Evolutionary conservation across 2,888 invertebrate species (phyloP).

Genomic region (Zaprionus bogoriensis): DNA sequence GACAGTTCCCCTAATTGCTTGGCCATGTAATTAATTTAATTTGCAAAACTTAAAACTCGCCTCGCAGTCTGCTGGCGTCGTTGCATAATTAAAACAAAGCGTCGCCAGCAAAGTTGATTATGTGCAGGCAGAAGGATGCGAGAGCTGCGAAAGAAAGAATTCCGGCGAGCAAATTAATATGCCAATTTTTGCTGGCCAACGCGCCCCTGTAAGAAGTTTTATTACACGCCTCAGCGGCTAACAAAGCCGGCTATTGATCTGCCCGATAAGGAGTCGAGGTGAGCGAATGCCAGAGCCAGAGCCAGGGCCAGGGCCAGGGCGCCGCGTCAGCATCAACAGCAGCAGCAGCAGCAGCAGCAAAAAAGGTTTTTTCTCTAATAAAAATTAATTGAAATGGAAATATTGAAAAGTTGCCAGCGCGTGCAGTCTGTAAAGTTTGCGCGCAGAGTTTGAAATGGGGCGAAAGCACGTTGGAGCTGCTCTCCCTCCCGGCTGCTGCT

Average conservation of each 20-base stretch:
- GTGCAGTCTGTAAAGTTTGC: conserved; percentile 52
- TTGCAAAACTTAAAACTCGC: conserved; percentile 59
- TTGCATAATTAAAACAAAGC: conserved; percentile 64
- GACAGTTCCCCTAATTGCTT: conserved; percentile 64
- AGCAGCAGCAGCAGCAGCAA: background rate
- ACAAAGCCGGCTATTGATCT: conserved; percentile 60
- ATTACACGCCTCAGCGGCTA: conserved; percentile 58
- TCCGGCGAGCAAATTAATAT: conserved; percentile 45
- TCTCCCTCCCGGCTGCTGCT: too few relatives aligned
- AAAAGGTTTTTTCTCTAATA: conserved; percentile 50
- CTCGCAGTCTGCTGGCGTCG: conserved; percentile 30
- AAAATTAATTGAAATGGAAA: conserved; percentile 61
- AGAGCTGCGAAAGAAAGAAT: conserved; percentile 16
- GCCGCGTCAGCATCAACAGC: too few relatives aligned
- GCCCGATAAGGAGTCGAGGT: conserved; percentile 20
- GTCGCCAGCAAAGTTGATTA: conserved; percentile 57
- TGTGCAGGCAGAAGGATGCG: conserved; percentile 22
- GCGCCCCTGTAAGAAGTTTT: conserved; percentile 31
- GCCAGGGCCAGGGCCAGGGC: too few relatives aligned
- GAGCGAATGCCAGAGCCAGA: conserved; percentile 7
- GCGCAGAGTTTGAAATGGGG: conserved; percentile 3
- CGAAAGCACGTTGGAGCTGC: too few relatives aligned
- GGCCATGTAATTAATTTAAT: conserved; percentile 65
- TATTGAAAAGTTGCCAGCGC: conserved; percentile 32
- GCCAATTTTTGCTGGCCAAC: conserved; percentile 50